Evolutionary conservation across 2,888 invertebrate species (phyloP), one percentile per base, ranked within the genome.

Genomic region (Athalia cordata): DNA sequence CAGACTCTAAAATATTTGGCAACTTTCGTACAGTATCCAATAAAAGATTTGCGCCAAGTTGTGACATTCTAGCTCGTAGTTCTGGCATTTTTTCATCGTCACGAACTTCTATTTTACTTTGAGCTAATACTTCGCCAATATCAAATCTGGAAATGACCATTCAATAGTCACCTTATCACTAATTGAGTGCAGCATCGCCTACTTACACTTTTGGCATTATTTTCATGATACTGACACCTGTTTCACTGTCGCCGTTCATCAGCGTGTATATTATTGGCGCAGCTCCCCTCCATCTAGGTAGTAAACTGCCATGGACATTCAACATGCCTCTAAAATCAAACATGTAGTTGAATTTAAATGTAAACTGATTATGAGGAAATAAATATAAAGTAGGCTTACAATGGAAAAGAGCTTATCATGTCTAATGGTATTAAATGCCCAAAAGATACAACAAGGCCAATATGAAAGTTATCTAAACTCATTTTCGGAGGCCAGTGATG

Each of bases 201-300:
- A 78, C 81, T 82, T 87, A 92, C 89, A 93, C 92, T 85, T 95
- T 92, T 52, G 97, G 95, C 88, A 93, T 93, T 81, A 99, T 95
- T 91, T 93, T 94, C 95, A 98, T 98, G 65, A 98, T 93, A 13
- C 97, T 94, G 9, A 98, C 93, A 52, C 98, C 98, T 7, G 97
- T 96, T 82, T 92, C 91, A 9, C 88, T 86, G 87, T 98, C 98
- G 9, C 96, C 97, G 88, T 95, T 94, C 84, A 97, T 93, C 74
- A 99, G 91, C 0, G 98, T 94, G 90, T 98, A 94, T 76, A 96
- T 93, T 68, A 98, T 95, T 0, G 99, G 99, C 0, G 98, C 96
- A 8, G 98, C 97, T 5, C 99, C 99, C 83, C 98, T 92, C 97
- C 97, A 98, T 77, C 95, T 92, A 0, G 99, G 99, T 80, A 99